Percentiles rank a stretch among this genome's conserved stretches.
Conservation (phyloP, 2,113 vertebrate genomes). For the Alces alces region DNA sequence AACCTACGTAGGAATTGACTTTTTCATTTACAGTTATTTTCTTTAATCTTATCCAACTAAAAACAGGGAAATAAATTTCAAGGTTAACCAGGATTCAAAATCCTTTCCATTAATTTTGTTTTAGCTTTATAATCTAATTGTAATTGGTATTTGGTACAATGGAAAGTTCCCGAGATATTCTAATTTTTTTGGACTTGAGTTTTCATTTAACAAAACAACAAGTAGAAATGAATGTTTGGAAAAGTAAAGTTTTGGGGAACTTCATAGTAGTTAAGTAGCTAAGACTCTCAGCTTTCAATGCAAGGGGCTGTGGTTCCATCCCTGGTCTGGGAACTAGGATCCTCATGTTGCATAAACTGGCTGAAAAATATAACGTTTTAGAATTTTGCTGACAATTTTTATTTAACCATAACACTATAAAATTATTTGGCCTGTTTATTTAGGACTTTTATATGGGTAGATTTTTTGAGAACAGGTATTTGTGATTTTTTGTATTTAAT, state of each 20-base stretch:
- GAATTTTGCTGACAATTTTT: neutral
- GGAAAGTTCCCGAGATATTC: neutral
- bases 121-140: neutral
- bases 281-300: neutral
- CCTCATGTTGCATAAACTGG: too few relatives aligned
- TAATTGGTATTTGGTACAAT: neutral
- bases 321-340: neutral
- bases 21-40: conserved; percentile 15
- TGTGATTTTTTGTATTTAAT: neutral
- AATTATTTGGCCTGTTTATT: neutral
- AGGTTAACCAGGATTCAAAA: neutral
- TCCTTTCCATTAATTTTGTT: neutral
- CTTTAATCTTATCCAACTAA: neutral
- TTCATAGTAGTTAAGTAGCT: neutral
- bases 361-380: neutral
- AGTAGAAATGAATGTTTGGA: neutral
- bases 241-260: neutral
- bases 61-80: neutral
- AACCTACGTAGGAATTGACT: neutral
- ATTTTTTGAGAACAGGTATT: neutral
- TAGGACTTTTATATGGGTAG: neutral
- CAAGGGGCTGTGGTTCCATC: neutral
- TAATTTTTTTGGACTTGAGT: neutral
- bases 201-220: neutral
- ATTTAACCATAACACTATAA: neutral